These are phyloP conservation scores for Dipus sagitta DNA, from an alignment of 2,797 vertebrate species.

Conservation along the genomic window DNA sequence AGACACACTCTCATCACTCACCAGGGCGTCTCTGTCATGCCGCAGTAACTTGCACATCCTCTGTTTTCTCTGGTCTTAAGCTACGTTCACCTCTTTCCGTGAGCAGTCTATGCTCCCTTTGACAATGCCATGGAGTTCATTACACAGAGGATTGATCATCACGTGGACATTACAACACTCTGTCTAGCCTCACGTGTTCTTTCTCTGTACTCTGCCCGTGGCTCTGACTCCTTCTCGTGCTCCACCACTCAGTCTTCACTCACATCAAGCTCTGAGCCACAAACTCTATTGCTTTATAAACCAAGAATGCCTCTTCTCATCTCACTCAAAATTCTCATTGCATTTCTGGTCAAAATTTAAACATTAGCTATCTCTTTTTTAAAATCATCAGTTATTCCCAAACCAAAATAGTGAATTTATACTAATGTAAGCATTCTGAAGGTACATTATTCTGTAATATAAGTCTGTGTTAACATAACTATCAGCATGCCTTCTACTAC, in stretches of 20 bases:
- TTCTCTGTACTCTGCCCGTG: not conserved
- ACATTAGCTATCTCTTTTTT: not conserved
- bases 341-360: constrained; percentile 35
- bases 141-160: no score
- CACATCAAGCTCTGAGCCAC: not conserved
- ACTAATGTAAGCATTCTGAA: constrained; percentile 10
- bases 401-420: not conserved
- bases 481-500: not conserved
- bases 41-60: not conserved
- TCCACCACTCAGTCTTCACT: not conserved
- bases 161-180: not conserved
- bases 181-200: not conserved
- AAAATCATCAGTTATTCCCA: not conserved
- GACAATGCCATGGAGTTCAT: not conserved
- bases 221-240: not conserved
- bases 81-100: not conserved
- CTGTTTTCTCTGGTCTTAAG: not conserved
- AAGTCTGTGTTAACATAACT: not conserved
- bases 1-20: not conserved
- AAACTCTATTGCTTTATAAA: not conserved
- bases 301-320: not conserved
- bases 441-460: not conserved
- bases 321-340: not conserved
- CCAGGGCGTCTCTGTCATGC: not conserved
- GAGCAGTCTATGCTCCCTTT: not conserved